phyloP scores from a whole-genome alignment of 2,797 vertebrate species.

The Alfaro cultratus region DNA sequence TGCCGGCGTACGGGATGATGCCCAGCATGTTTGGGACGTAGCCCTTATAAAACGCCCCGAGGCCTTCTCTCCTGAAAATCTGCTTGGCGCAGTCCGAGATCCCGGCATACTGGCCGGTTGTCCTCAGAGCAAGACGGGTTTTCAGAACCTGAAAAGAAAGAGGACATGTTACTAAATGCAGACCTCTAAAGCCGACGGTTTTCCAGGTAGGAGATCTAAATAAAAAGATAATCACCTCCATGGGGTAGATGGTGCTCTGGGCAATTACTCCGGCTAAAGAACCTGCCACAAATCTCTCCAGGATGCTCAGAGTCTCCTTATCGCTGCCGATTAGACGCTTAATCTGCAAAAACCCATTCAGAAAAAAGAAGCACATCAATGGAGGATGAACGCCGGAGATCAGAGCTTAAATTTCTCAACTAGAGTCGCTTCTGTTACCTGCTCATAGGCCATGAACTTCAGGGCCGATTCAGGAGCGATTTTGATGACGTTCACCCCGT shows the following conservation, averaged over 20 bases:
- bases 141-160: constrained; percentile 87
- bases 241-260: constrained; percentile 96
- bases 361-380: neutral
- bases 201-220: neutral
- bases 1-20: constrained; percentile 96
- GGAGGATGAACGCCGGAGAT: rapidly evolving
- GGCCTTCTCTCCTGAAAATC: constrained; percentile 87
- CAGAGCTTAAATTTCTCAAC: rapidly evolving
- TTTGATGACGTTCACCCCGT: constrained; percentile 93
- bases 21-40: constrained; percentile 96
- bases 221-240: constrained; percentile 86
- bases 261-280: constrained; percentile 92
- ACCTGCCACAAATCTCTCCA: constrained; percentile 89
- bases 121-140: constrained; percentile 91
- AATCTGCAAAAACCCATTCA: constrained; percentile 76
- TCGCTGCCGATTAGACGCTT: constrained; percentile 89
- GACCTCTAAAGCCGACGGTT: too few species aligned
- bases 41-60: constrained; percentile 93
- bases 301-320: constrained; percentile 86
- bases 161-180: neutral
- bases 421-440: constrained; percentile 76
- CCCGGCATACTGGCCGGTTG: constrained; percentile 89
- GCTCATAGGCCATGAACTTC: constrained; percentile 98
- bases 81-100: constrained; percentile 92
- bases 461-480: constrained; percentile 95